phyloP scores from a whole-genome alignment of 2,888 invertebrate species.

The Sminthurides aquaticus region DNA sequence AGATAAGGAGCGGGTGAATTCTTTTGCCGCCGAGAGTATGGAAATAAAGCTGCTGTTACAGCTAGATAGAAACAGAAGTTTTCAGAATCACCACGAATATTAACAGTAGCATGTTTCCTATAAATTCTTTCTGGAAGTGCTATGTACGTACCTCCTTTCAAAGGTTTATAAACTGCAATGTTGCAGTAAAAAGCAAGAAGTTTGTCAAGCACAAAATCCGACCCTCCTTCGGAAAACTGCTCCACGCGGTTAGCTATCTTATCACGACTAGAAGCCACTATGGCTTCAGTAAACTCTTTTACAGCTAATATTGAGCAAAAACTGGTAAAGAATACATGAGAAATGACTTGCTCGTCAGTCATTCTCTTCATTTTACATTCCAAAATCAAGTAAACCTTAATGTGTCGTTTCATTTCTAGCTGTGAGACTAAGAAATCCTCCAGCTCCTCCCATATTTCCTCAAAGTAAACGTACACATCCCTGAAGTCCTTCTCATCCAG shows the following conservation, averaged over 20 bases:
- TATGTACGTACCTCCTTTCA: not conserved
- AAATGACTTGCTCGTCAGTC: not conserved
- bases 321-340: not conserved
- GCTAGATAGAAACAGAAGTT: not conserved
- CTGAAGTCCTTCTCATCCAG: not conserved
- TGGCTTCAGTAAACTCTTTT: not conserved
- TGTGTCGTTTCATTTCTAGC: not conserved
- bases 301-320: not conserved
- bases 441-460: not conserved
- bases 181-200: not conserved
- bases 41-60: not conserved
- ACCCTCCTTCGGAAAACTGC: not conserved
- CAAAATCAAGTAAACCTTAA: not conserved
- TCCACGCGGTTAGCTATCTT: not conserved
- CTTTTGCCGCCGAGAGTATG: not conserved
- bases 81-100: not conserved
- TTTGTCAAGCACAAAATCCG: not conserved
- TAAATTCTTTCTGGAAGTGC: not conserved
- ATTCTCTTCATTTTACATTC: not conserved
- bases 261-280: not conserved
- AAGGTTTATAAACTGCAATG: constrained; percentile 1
- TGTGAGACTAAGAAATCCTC: not conserved
- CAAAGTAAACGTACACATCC: not conserved
- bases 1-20: not conserved
- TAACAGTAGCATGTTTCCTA: not conserved